A percentile compares a stretch with the other conserved stretches of the same genome.
Evolutionary conservation across 92 coral and sea anemone species (phyloP).

Genomic region (Heteractis magnifica): DNA sequence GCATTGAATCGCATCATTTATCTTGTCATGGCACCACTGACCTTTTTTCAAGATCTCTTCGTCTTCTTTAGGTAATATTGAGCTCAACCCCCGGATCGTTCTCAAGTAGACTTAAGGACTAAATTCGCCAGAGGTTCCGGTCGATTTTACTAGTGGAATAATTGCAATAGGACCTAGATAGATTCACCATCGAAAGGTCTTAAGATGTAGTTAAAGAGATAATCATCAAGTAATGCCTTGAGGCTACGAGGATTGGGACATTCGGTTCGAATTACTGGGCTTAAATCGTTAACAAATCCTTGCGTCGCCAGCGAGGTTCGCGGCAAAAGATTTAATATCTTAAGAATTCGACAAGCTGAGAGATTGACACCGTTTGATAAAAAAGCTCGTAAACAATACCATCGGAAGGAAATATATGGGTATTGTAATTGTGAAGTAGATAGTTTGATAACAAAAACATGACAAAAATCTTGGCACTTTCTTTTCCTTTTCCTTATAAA

Average conservation of each 20-base stretch:
- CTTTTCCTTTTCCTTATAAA: neutral
- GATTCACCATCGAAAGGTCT: neutral
- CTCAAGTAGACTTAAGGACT: neutral
- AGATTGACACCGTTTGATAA: neutral
- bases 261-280: neutral
- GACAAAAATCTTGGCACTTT: neutral
- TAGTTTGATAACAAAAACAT: neutral
- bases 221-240: neutral
- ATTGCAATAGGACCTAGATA: neutral
- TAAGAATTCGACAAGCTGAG: neutral
- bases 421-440: neutral
- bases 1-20: neutral
- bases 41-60: neutral
- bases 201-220: conserved; percentile 9
- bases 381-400: neutral
- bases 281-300: conserved; percentile 6
- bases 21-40: neutral
- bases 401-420: neutral
- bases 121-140: conserved; percentile 4
- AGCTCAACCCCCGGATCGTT: conserved; percentile 6
- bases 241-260: neutral
- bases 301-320: conserved; percentile 8
- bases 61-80: neutral
- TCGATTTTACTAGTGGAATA: neutral
- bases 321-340: conserved; percentile 2